Conservation (phyloP, 2,888 invertebrate species). For the Perdita meconis region DNA sequence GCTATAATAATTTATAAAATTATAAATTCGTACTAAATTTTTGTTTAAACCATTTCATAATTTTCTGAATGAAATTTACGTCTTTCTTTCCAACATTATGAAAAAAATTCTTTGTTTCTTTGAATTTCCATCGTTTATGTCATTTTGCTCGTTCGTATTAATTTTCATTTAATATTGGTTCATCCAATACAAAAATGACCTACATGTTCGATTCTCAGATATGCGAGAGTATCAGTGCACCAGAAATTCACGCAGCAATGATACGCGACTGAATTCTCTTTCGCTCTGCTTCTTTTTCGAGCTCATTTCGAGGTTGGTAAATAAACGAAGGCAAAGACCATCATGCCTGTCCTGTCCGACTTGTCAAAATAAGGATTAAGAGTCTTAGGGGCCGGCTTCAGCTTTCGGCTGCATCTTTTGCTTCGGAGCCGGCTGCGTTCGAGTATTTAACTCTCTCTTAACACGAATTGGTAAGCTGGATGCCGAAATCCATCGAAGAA, state of each 20-base stretch:
- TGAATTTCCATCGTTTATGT: too few species aligned
- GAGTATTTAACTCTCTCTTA: constrained; percentile 45
- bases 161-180: too few species aligned
- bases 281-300: constrained; percentile 42
- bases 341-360: constrained; percentile 74
- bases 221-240: constrained; percentile 46
- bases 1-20: too few species aligned
- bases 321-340: constrained; percentile 65
- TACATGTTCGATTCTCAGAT: too few species aligned
- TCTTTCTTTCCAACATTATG: too few species aligned
- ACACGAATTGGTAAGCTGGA: constrained; percentile 25
- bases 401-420: constrained; percentile 27
- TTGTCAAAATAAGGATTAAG: constrained; percentile 82
- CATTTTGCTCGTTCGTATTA: too few species aligned
- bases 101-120: too few species aligned
- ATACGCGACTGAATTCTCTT: constrained; percentile 57
- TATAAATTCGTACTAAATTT: too few species aligned
- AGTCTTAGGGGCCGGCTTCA: constrained; percentile 72
- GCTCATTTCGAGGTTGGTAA: constrained; percentile 50
- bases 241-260: constrained; percentile 56
- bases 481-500: constrained; percentile 41
- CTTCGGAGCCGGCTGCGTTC: constrained; percentile 23
- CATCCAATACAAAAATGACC: too few species aligned
- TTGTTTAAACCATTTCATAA: too few species aligned
- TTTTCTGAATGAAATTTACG: too few species aligned